These are phyloP conservation scores for Mesocricetus auratus DNA, from an alignment of 2,113 vertebrate species.

Conservation along the genomic window DNA sequence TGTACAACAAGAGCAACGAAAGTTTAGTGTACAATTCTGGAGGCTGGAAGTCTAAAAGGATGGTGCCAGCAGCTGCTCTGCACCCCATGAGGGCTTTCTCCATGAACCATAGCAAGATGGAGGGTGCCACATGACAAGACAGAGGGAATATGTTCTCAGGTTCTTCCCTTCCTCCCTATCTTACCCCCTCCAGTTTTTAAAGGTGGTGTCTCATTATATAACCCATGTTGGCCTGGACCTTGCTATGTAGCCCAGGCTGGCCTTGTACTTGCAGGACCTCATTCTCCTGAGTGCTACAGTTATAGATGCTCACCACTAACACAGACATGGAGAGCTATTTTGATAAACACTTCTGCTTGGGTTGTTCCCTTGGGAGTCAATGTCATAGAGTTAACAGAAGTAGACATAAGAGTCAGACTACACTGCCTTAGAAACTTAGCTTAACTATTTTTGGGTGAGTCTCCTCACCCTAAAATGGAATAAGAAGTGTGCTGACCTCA, in stretches of 20 bases:
- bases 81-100: neutral
- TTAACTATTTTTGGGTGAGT: neutral
- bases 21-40: neutral
- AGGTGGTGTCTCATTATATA: neutral
- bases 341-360: neutral
- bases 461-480: neutral
- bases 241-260: neutral
- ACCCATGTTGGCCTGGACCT: neutral
- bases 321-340: neutral
- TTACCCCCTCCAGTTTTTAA: too few relatives aligned
- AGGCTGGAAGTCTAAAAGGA: neutral
- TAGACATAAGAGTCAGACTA: neutral
- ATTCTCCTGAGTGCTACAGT: neutral
- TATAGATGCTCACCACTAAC: neutral
- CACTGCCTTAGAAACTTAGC: too few relatives aligned
- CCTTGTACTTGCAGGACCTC: neutral
- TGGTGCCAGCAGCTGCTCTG: neutral
- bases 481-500: neutral
- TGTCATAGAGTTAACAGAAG: neutral
- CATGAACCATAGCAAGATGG: neutral
- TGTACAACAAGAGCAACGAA: neutral
- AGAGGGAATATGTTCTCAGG: neutral
- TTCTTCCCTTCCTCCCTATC: neutral
- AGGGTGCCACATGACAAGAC: neutral
- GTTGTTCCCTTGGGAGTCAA: neutral